phyloP scores from a whole-genome alignment of 1,140 invertebrate genomes.

The Drosophila takahashii region DNA sequence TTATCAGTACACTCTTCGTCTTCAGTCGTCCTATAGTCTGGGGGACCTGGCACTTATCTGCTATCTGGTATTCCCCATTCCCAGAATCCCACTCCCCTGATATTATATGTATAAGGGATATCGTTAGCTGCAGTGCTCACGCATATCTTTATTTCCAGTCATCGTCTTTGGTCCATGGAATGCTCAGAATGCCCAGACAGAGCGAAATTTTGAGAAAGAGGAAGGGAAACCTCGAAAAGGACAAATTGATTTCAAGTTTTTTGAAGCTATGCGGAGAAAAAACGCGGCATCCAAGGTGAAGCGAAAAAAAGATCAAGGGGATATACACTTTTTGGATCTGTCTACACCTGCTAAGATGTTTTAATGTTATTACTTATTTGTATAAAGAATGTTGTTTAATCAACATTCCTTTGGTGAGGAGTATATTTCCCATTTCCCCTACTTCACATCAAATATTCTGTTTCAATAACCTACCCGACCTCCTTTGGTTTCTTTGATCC shows the following conservation, averaged over 20 bases:
- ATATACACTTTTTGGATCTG: too few relatives aligned
- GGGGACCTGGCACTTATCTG: conserved; percentile 57
- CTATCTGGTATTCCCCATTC: conserved; percentile 13
- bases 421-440: too few relatives aligned
- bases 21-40: conserved; percentile 51
- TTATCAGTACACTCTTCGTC: neutral
- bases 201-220: too few relatives aligned
- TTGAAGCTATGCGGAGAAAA: neutral
- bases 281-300: too few relatives aligned
- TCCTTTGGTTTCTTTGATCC: neutral
- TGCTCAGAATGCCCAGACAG: conserved; percentile 8
- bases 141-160: conserved; percentile 30
- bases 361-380: too few relatives aligned
- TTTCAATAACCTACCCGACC: too few relatives aligned
- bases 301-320: too few relatives aligned
- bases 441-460: too few relatives aligned
- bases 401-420: too few relatives aligned
- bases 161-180: conserved; percentile 5
- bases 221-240: neutral
- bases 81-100: neutral
- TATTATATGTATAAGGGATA: conserved; percentile 19
- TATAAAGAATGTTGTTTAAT: too few relatives aligned
- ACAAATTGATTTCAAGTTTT: conserved; percentile 22
- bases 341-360: too few relatives aligned
- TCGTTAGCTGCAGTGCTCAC: conserved; percentile 20